Evolutionary conservation across 2,113 vertebrate species (phyloP).

Genomic region (Hydrochoerus hydrochaeris): DNA sequence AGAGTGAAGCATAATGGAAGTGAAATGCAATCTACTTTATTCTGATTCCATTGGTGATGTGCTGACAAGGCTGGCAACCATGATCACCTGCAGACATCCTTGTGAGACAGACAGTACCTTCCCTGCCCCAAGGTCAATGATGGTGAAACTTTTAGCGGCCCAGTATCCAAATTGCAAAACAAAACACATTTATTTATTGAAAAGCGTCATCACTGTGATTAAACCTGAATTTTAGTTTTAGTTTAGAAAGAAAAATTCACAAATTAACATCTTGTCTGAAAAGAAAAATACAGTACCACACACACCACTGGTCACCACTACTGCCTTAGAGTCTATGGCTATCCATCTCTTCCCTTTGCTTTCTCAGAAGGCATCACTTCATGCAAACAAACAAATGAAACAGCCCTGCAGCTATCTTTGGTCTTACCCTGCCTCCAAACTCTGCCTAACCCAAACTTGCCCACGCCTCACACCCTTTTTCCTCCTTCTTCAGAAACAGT

Average conservation of each 20-base stretch:
- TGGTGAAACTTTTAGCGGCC: not conserved
- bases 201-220: not conserved
- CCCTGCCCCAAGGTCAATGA: not conserved
- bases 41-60: not conserved
- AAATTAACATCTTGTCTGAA: not conserved
- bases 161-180: not conserved
- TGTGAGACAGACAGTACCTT: not conserved
- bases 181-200: not conserved
- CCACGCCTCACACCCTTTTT: too few relatives aligned
- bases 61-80: not conserved
- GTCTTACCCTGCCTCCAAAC: not conserved
- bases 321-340: not conserved
- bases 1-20: not conserved
- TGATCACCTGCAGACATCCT: not conserved
- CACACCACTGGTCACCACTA: not conserved
- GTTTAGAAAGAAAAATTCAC: not conserved
- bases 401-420: not conserved
- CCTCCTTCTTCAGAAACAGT: not conserved
- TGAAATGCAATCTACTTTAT: not conserved
- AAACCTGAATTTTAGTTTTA: not conserved
- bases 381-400: not conserved
- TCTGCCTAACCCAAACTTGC: not conserved
- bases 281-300: not conserved
- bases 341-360: not conserved
- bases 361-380: not conserved